These are phyloP conservation scores for Ranitomeya imitator DNA, from an alignment of 2,113 vertebrate species.

Conservation along the genomic window DNA sequence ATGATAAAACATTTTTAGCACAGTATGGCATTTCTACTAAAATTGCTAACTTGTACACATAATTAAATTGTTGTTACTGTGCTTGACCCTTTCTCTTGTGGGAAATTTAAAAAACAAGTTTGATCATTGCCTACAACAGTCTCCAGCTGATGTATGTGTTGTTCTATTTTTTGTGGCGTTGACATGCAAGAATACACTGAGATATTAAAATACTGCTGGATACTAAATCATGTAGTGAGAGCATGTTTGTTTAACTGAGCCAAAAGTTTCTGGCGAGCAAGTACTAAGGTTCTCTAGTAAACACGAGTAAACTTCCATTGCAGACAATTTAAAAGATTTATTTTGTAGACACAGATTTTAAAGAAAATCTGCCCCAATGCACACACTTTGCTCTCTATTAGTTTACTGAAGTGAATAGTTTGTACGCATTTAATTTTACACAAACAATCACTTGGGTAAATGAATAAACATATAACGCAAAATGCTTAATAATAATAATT, in stretches of 20 bases:
- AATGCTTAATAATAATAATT: too few relatives aligned
- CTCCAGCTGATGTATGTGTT: slow-evolving; percentile 44
- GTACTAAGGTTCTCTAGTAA: slow-evolving; percentile 27
- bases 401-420: background rate
- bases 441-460: background rate
- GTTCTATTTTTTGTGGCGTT: slow-evolving; percentile 45
- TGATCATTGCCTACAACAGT: slow-evolving; percentile 32
- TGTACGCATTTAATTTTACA: background rate
- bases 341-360: slow-evolving; percentile 26
- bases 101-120: slow-evolving; percentile 44
- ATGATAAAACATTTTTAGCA: background rate
- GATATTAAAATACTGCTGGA: slow-evolving; percentile 34
- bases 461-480: background rate
- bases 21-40: background rate
- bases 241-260: slow-evolving; percentile 39
- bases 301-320: slow-evolving; percentile 33
- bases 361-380: background rate
- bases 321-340: slow-evolving; percentile 16
- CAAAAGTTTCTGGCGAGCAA: slow-evolving; percentile 40
- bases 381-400: background rate
- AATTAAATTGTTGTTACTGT: slow-evolving; percentile 33
- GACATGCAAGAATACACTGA: slow-evolving; percentile 31
- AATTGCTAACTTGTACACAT: slow-evolving; percentile 16
- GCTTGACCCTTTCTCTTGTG: slow-evolving; percentile 26
- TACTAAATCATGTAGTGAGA: slow-evolving; percentile 29